Conservation (phyloP, 2,797 vertebrate species). For the Poeciliopsis paucimaculata region DNA sequence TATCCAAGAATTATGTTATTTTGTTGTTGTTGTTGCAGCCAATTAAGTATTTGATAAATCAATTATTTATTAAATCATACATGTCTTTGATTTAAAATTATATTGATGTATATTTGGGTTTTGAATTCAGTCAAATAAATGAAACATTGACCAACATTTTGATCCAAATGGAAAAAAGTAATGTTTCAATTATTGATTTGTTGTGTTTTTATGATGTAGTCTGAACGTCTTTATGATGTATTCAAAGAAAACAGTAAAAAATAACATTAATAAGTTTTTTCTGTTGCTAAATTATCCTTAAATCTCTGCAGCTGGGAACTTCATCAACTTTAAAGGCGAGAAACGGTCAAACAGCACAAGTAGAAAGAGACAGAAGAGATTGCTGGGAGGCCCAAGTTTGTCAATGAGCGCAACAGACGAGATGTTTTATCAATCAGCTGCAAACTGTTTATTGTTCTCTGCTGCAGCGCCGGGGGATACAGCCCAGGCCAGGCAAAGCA, state of each 20-base stretch:
- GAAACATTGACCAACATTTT: too few species aligned
- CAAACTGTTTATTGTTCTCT: conserved; percentile 27
- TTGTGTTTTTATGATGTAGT: too few species aligned
- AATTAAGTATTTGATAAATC: too few species aligned
- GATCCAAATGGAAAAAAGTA: too few species aligned
- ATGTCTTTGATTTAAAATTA: too few species aligned
- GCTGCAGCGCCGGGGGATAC: conserved; percentile 36
- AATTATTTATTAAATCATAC: too few species aligned
- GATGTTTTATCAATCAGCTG: conserved; percentile 69
- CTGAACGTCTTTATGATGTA: too few species aligned
- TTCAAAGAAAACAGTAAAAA: not conserved
- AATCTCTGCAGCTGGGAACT: not conserved
- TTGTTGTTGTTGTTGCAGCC: not conserved
- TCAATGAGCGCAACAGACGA: conserved; percentile 40
- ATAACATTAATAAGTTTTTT: not conserved
- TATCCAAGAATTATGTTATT: not conserved
- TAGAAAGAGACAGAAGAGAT: conserved; percentile 43
- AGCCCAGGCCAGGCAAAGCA: conserved; percentile 34
- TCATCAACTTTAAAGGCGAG: conserved; percentile 31
- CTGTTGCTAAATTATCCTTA: not conserved
- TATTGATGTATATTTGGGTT: too few species aligned
- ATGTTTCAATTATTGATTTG: too few species aligned
- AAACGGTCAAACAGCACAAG: conserved; percentile 38
- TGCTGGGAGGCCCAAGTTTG: conserved; percentile 36
- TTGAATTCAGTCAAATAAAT: too few species aligned